These are phyloP conservation scores for Ischnus inquisitorius DNA, from an alignment of 2,888 invertebrate genomes.

Conservation along the genomic window DNA sequence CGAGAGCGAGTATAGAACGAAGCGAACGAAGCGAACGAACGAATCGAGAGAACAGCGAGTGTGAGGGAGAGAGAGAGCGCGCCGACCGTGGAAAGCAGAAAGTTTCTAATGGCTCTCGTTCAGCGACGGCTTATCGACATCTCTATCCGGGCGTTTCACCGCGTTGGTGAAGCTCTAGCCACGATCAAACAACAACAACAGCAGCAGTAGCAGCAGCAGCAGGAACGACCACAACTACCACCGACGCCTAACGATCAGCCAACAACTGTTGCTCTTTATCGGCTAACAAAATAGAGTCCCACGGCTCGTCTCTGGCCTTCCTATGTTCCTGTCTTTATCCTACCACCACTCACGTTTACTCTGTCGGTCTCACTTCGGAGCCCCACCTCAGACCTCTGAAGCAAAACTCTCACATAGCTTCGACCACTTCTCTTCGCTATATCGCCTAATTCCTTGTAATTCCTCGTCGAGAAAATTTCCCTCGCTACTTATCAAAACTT, in stretches of 20 bases:
- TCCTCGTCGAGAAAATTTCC: neutral
- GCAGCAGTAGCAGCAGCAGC: slow-evolving; percentile 41
- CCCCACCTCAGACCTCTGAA: neutral
- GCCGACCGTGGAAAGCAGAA: slow-evolving; percentile 59
- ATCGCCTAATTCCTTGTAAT: neutral
- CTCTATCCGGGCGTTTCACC: slow-evolving; percentile 57
- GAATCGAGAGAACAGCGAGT: slow-evolving; percentile 42
- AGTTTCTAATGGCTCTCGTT: slow-evolving; percentile 70
- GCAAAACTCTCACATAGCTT: slow-evolving; percentile 23
- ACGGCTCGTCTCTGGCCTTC: slow-evolving; percentile 50
- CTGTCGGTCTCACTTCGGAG: slow-evolving; percentile 31
- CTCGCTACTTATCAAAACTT: neutral
- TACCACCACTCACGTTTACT: slow-evolving; percentile 37
- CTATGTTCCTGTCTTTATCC: slow-evolving; percentile 4
- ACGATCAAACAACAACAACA: slow-evolving; percentile 62
- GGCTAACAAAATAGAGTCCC: slow-evolving; percentile 68
- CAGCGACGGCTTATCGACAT: slow-evolving; percentile 69
- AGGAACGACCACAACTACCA: slow-evolving; percentile 61
- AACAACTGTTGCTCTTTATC: slow-evolving; percentile 74
- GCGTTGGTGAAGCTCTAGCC: slow-evolving; percentile 39
- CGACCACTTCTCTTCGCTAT: slow-evolving; percentile 14
- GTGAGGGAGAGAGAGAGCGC: too few relatives aligned
- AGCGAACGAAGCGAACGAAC: slow-evolving; percentile 32
- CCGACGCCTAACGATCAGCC: slow-evolving; percentile 68
- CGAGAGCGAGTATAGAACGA: slow-evolving; percentile 36